Base-by-base conservation (phyloP, 1,140 invertebrate genomes). In the Diplogasteroides magnus region DNA sequence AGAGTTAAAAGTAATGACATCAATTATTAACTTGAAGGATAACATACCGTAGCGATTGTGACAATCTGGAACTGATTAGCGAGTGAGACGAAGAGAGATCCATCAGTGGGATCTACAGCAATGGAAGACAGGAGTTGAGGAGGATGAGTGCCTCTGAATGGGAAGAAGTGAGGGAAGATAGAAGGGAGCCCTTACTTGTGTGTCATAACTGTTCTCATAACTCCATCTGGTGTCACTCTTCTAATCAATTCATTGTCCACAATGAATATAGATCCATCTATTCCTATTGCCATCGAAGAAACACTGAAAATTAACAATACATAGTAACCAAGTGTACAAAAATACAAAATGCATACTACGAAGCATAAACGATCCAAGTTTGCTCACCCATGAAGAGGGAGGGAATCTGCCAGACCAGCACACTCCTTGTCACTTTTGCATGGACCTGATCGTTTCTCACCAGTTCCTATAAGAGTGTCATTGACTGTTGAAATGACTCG, bases 211-310 rank as follows among this genome's bases (percentile, higher is more conserved):
- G 68, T 75, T 15, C 57, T 62, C 76, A 64, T 91, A 3, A 62
- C 37, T 26, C 92, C 91, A 81, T 93, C 91, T 1, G 93, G 90
- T 71, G 90, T 88, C 61, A 97, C 90, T 78, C 92, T 89, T 64
- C 94, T 86, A 37, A 97, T 91, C 19, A 95, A 88, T 86, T 97
- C 96, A 79, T 94, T 96, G 84, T 97, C 94, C 0, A 93, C 94
- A 1, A 98, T 91, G 81, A 91, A 97, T 1, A 98, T 88, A 6
- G 91, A 91, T n/a, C 94, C 94, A 85, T 96, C 93, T 0, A 92
- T 88, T 2, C 91, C 90, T 2, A 91, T 89, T 0, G 92, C 91
- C 1, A 98, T 85, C 1, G 93, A 91, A 0, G 96, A 92, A 0
- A 93, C 94, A 0, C 93, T 91, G 23, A 96, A 85, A 0, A 98